Conservation (phyloP, 2,888 invertebrate species). For the Diaperis boleti region DNA sequence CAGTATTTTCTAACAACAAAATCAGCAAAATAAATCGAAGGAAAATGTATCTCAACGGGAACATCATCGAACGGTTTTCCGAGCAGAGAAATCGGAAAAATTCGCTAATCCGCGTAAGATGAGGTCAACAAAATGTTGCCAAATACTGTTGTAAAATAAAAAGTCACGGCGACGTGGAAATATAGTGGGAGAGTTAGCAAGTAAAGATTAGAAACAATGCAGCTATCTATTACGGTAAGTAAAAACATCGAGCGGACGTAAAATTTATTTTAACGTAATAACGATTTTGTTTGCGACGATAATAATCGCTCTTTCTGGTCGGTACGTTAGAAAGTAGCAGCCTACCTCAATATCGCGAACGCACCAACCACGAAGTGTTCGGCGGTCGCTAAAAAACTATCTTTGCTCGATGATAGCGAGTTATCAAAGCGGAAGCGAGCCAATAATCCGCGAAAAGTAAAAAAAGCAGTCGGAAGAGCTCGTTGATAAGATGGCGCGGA, state of each 20-base stretch:
- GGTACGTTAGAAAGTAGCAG: conserved; percentile 34
- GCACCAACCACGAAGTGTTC: conserved; percentile 8
- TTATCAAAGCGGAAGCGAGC: conserved; percentile 27
- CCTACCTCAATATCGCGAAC: conserved; percentile 30
- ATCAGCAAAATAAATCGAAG: no score
- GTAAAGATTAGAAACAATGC: conserved; percentile 42
- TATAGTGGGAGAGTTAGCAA: conserved; percentile 28
- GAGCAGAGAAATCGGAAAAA: not conserved
- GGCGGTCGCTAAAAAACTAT: not conserved
- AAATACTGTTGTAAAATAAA: conserved; percentile 27
- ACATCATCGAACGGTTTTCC: not conserved
- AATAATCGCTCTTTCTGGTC: conserved; percentile 29
- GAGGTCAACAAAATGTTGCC: conserved; percentile 28
- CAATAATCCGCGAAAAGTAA: conserved; percentile 12
- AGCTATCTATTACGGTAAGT: conserved; percentile 38
- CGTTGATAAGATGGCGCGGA: conserved; percentile 21
- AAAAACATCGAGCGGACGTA: conserved; percentile 41
- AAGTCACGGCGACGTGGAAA: conserved; percentile 18
- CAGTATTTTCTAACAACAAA: no score
- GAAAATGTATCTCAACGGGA: conserved; percentile 1
- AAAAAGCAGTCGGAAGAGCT: not conserved
- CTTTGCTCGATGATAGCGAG: conserved; percentile 14
- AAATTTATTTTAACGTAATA: conserved; percentile 38
- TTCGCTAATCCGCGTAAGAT: conserved; percentile 2
- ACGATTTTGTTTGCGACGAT: conserved; percentile 37